Evolutionary conservation across 2,888 invertebrate species (phyloP).

Genomic region (Ditylenchus weischeri): DNA sequence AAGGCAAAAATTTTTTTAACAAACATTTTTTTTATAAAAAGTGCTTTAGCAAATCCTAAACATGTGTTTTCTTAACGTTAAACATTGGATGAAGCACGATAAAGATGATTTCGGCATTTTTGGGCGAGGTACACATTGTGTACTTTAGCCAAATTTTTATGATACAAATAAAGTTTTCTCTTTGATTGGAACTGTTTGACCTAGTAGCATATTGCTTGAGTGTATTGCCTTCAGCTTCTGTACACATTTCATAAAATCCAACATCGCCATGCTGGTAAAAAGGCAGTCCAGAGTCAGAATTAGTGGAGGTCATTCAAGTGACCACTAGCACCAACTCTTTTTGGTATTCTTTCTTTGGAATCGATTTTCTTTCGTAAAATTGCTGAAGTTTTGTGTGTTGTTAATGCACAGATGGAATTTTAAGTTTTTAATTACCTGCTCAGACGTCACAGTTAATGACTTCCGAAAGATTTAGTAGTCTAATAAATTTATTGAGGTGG

Average conservation of each 20-base stretch:
- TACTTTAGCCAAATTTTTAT: too few relatives aligned
- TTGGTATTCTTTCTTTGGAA: conserved; percentile 36
- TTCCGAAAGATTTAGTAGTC: conserved; percentile 42
- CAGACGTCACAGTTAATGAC: conserved; percentile 49
- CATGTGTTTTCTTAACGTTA: too few relatives aligned
- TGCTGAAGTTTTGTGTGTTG: conserved; percentile 23
- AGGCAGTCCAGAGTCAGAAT: conserved; percentile 34
- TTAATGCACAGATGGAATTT: too few relatives aligned
- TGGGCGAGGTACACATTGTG: too few relatives aligned
- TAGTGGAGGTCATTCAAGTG: conserved; percentile 18
- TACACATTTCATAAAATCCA: conserved; percentile 52
- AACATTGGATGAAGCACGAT: too few relatives aligned
- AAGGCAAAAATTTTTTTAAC: too few relatives aligned
- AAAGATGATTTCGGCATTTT: too few relatives aligned
- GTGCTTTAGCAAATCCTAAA: too few relatives aligned
- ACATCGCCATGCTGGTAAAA: conserved; percentile 55
- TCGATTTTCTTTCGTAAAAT: conserved; percentile 40
- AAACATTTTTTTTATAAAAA: too few relatives aligned
- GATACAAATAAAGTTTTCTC: too few relatives aligned
- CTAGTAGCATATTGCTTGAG: conserved; percentile 37
- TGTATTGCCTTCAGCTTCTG: conserved; percentile 40
- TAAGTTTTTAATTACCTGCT: conserved; percentile 12
- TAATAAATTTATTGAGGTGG: conserved; percentile 42
- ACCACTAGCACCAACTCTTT: conserved; percentile 29
- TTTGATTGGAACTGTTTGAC: conserved; percentile 39